Percentiles rank a stretch among this genome's conserved stretches.
phyloP scores from a whole-genome alignment of 2,888 invertebrate species.

The Colletes collaris region DNA sequence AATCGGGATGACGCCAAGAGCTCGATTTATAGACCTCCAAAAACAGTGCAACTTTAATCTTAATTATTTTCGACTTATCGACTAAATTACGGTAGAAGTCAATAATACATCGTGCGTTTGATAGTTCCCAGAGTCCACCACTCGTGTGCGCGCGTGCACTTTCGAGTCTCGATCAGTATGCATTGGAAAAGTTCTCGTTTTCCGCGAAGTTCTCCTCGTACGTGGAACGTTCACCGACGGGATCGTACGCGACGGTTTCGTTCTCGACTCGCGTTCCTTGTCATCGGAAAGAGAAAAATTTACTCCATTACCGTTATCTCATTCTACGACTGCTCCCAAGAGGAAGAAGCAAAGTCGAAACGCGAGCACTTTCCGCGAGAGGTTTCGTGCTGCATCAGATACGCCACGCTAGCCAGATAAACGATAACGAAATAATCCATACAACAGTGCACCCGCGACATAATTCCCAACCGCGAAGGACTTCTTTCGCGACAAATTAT shows the following conservation, averaged over 20 bases:
- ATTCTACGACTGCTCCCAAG: neutral
- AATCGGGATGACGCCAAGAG: no score
- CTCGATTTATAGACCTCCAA: no score
- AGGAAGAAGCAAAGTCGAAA: neutral
- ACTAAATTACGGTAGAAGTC: no score
- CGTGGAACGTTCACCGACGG: neutral
- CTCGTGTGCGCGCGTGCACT: neutral
- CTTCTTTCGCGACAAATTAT: neutral
- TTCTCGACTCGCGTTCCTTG: neutral
- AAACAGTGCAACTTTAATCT: no score
- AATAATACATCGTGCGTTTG: no score
- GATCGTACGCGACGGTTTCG: neutral
- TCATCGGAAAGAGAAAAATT: no score
- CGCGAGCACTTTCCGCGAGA: neutral
- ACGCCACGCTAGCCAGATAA: neutral
- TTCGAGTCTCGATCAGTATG: conserved; percentile 67
- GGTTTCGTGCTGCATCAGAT: conserved; percentile 14
- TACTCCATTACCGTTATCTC: neutral
- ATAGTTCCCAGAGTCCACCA: neutral
- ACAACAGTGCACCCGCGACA: neutral
- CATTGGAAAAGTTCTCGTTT: conserved; percentile 72
- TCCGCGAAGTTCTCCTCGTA: neutral
- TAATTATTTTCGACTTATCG: no score
- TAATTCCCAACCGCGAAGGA: neutral
- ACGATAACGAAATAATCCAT: conserved; percentile 15